These are phyloP conservation scores for Asobara japonica DNA, from an alignment of 1,140 invertebrate species.

Conservation along the genomic window DNA sequence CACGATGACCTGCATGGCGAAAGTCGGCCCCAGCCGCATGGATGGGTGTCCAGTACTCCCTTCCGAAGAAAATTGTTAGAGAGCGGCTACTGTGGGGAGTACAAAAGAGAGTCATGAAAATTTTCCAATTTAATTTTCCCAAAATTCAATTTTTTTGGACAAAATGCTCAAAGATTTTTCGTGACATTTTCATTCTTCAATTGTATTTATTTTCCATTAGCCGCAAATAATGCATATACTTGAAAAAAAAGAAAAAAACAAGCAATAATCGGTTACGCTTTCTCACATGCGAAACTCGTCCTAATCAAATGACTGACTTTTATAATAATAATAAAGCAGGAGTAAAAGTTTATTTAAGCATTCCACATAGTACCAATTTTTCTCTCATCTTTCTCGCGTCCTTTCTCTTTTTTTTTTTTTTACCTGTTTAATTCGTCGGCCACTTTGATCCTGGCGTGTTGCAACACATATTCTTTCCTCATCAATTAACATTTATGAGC, in stretches of 20 bases:
- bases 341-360: conserved; percentile 31
- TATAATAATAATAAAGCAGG: conserved; percentile 8
- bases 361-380: neutral
- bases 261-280: conserved; percentile 28
- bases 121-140: no score
- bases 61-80: no score
- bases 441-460: conserved; percentile 22
- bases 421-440: conserved; percentile 4
- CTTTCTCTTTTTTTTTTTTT: neutral
- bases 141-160: no score
- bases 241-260: no score
- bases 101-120: no score
- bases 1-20: no score
- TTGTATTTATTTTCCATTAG: neutral
- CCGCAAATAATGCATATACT: no score
- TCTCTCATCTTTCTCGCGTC: neutral
- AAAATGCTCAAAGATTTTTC: no score
- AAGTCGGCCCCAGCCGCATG: no score
- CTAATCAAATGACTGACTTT: conserved; percentile 17
- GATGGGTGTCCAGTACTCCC: no score
- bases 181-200: no score
- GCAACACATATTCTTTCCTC: conserved; percentile 16
- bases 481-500: conserved; percentile 31
- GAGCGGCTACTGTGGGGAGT: no score
- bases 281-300: conserved; percentile 6